These are phyloP conservation scores for Caenorhabditis latens DNA, from an alignment of 1,140 invertebrate species.

Conservation along the genomic window DNA sequence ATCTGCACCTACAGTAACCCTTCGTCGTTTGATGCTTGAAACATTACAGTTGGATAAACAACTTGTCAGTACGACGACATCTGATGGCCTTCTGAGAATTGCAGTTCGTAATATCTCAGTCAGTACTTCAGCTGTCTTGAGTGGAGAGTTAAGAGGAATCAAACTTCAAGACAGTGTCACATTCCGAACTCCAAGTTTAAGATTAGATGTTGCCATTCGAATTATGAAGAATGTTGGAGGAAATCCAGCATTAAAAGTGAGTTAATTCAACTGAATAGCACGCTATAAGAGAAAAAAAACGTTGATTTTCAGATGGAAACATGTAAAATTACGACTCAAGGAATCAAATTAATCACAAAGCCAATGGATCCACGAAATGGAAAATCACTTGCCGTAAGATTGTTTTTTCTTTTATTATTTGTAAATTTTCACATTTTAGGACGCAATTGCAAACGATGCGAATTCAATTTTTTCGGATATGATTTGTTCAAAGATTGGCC, in stretches of 20 bases:
- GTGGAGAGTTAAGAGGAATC: constrained; percentile 46
- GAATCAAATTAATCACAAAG: constrained; percentile 29
- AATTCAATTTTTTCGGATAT: constrained; percentile 46
- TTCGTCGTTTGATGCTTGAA: constrained; percentile 42
- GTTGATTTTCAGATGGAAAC: constrained; percentile 24
- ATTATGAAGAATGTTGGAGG: constrained; percentile 48
- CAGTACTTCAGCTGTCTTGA: constrained; percentile 19
- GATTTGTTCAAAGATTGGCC: constrained; percentile 53
- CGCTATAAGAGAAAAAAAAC: not conserved
- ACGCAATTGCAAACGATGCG: constrained; percentile 48
- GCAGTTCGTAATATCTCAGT: constrained; percentile 25
- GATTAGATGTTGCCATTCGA: constrained; percentile 53
- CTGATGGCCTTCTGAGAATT: constrained; percentile 5
- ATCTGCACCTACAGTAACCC: constrained; percentile 35
- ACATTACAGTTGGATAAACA: constrained; percentile 40
- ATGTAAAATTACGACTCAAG: constrained; percentile 20
- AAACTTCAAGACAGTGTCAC: constrained; percentile 14
- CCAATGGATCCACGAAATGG: constrained; percentile 47
- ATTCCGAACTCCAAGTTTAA: constrained; percentile 41
- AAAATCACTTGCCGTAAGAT: constrained; percentile 10
- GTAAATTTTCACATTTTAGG: constrained; percentile 39
- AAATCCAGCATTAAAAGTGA: constrained; percentile 53
- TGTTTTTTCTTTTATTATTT: not conserved
- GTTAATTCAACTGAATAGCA: not conserved
- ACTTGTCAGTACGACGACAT: not conserved